phyloP scores from a whole-genome alignment of 1,140 invertebrate species.

The Trachymyrmex cornetzi region DNA sequence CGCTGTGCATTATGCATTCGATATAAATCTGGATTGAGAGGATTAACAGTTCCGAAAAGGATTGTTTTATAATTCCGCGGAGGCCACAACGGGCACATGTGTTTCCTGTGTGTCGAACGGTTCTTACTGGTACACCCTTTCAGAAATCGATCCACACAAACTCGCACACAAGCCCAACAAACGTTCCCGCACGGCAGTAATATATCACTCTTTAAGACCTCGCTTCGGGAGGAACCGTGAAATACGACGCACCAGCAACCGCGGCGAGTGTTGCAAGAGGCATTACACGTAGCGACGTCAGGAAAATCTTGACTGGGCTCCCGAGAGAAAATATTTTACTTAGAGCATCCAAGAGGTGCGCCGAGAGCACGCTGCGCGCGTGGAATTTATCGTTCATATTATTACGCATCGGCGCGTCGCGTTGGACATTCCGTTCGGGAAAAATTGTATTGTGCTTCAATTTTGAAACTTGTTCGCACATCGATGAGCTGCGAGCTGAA shows the following conservation, averaged over 20 bases:
- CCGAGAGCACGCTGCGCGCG: conserved; percentile 12
- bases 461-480: background rate
- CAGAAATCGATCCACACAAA: conserved; percentile 60
- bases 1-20: conserved; percentile 3
- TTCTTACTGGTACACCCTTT: conserved; percentile 50
- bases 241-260: conserved; percentile 65
- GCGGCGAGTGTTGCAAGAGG: conserved; percentile 65
- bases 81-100: conserved; percentile 51
- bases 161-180: conserved; percentile 26
- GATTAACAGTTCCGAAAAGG: conserved; percentile 53
- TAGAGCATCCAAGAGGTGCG: conserved; percentile 46
- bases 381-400: conserved; percentile 63
- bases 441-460: conserved; percentile 34
- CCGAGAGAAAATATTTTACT: conserved; percentile 64
- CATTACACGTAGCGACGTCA: conserved; percentile 64
- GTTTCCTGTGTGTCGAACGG: conserved; percentile 61
- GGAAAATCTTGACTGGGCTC: conserved; percentile 69
- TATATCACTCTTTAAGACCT: conserved; percentile 69
- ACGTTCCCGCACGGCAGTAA: conserved; percentile 30
- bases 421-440: background rate
- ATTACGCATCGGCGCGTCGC: conserved; percentile 44
- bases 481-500: background rate
- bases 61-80: conserved; percentile 59
- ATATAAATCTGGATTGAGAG: conserved; percentile 38
- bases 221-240: conserved; percentile 64